Conservation (phyloP, 2,797 vertebrate species). For the Pseudomugil tenellus region DNA sequence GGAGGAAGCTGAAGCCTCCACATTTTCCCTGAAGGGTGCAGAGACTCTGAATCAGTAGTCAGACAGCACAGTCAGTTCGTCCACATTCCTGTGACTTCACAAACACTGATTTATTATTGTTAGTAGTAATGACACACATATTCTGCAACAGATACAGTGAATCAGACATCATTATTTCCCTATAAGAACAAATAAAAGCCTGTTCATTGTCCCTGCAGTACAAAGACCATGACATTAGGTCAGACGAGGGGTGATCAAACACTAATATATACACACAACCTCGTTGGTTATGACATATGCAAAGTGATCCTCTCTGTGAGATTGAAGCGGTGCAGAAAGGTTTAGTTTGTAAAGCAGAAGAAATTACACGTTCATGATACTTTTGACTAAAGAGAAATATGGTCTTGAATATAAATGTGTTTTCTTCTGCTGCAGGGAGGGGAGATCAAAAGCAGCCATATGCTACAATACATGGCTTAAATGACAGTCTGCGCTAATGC, state of each 20-base stretch:
- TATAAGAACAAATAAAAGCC: constrained; percentile 70
- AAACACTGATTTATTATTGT: constrained; percentile 63
- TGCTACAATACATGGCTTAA: constrained; percentile 59
- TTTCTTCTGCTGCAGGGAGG: constrained; percentile 49
- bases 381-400: constrained; percentile 58
- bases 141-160: constrained; percentile 49
- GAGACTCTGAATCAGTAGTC: constrained; percentile 49
- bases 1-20: constrained; percentile 5
- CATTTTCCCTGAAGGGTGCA: constrained; percentile 16
- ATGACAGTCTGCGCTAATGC: constrained; percentile 50
- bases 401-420: constrained; percentile 65
- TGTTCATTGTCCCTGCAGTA: constrained; percentile 65
- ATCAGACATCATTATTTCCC: constrained; percentile 66
- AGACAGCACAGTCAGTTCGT: constrained; percentile 30
- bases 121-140: constrained; percentile 61
- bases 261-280: constrained; percentile 62
- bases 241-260: constrained; percentile 76
- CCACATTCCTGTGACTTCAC: constrained; percentile 39
- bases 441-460: constrained; percentile 66
- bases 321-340: constrained; percentile 53
- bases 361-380: constrained; percentile 67
- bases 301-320: constrained; percentile 61
- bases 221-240: constrained; percentile 73
- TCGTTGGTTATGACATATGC: constrained; percentile 68
- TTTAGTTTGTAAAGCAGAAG: constrained; percentile 53